phyloP scores from a whole-genome alignment of 2,797 vertebrate genomes.

The Acridotheres tristis region DNA sequence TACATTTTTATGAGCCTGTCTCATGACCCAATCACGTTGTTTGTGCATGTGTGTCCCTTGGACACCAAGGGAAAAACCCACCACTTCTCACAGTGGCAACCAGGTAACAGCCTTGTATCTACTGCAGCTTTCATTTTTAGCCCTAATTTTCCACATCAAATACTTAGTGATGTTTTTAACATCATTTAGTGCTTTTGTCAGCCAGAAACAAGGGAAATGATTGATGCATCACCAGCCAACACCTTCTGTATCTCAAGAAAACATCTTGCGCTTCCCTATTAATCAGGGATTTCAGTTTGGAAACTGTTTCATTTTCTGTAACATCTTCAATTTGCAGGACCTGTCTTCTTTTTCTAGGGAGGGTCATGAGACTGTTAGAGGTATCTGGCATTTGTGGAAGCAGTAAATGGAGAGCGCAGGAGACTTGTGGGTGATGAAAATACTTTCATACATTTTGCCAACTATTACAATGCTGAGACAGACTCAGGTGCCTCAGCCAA shows the following conservation, averaged over 20 bases:
- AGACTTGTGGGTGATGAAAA: slow-evolving; percentile 45
- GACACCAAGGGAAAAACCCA: rapidly evolving
- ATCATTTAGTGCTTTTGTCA: not conserved
- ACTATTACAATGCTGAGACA: slow-evolving; percentile 18
- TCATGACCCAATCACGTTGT: not conserved
- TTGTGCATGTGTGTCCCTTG: rapidly evolving
- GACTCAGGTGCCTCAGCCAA: slow-evolving; percentile 40
- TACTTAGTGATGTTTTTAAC: not conserved
- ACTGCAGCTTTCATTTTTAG: not conserved
- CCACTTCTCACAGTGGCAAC: not conserved
- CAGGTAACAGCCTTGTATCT: not conserved
- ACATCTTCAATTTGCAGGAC: not conserved
- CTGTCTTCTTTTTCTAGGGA: not conserved
- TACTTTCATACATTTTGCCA: not conserved
- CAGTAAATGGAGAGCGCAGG: not conserved
- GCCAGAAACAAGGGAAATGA: not conserved
- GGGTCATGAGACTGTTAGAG: not conserved
- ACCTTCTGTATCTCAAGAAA: not conserved
- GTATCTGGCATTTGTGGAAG: slow-evolving; percentile 6
- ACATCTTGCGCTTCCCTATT: not conserved
- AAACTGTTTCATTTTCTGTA: slow-evolving; percentile 27
- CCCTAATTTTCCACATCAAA: not conserved
- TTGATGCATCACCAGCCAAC: not conserved
- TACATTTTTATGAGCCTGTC: not conserved
- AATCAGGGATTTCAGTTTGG: not conserved